Conservation (phyloP, 2,888 invertebrate genomes). For the Habroteleia sp. region DNA sequence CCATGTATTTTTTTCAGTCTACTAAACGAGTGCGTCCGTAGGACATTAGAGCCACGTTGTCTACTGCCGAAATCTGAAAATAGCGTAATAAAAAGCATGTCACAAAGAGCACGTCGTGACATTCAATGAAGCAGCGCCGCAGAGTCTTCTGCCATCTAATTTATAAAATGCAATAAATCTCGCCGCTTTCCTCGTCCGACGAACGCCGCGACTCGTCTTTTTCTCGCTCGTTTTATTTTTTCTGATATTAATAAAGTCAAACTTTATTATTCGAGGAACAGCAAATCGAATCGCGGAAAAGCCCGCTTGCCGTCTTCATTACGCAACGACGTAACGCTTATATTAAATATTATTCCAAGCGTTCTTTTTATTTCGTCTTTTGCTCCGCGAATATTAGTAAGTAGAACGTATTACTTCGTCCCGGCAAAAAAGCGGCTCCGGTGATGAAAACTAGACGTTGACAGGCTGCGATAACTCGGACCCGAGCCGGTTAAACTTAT, state of each 20-base stretch:
- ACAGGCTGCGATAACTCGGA: conserved; percentile 3
- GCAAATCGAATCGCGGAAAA: conserved; percentile 9
- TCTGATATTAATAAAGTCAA: background rate
- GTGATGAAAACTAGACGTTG: background rate
- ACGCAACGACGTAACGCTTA: conserved; percentile 7
- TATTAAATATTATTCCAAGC: conserved; percentile 11
- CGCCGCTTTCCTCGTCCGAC: background rate
- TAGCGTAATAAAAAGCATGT: conserved; percentile 18
- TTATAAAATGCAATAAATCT: conserved; percentile 22
- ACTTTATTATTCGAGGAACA: conserved; percentile 12
- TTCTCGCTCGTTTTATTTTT: conserved; percentile 1
- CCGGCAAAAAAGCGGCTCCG: background rate
- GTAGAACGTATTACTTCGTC: background rate
- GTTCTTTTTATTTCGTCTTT: too few relatives aligned
- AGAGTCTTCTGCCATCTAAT: conserved; percentile 32
- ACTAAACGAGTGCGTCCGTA: too few relatives aligned
- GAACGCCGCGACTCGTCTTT: conserved; percentile 2
- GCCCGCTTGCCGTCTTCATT: background rate
- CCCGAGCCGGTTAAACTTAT: conserved; percentile 9
- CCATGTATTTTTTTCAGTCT: too few relatives aligned
- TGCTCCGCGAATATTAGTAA: background rate
- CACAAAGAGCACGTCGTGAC: conserved; percentile 12
- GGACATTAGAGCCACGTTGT: conserved; percentile 24
- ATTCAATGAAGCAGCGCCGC: conserved; percentile 30
- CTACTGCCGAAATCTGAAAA: conserved; percentile 21